A percentile compares a stretch with the other conserved stretches of the same genome.
These are phyloP conservation scores for Sialia sialis DNA, from an alignment of 2,113 vertebrate species.

Conservation along the genomic window DNA sequence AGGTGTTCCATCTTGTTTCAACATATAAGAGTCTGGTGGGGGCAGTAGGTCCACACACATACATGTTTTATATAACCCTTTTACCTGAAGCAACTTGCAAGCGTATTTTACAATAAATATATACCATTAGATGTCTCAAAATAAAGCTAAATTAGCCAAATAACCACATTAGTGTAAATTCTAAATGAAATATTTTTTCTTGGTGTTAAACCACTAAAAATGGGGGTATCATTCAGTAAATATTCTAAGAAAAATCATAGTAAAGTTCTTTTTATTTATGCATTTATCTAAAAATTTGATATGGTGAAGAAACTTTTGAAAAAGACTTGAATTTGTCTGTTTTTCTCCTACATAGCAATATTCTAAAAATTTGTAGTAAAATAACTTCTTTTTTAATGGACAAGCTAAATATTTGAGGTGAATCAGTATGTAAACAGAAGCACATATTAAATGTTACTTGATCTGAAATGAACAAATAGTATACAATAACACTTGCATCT, in stretches of 20 bases:
- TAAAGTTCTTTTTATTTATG: background rate
- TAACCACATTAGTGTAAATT: background rate
- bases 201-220: background rate
- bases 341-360: fast-evolving
- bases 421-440: background rate
- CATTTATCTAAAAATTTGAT: background rate
- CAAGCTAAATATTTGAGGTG: background rate
- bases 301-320: background rate
- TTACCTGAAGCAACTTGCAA: background rate
- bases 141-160: background rate
- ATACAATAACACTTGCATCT: background rate
- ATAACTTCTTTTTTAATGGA: background rate
- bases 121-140: background rate
- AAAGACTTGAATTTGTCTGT: background rate
- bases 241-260: background rate
- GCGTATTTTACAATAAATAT: background rate
- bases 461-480: background rate
- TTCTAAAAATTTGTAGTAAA: background rate
- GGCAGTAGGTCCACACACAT: background rate
- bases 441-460: background rate
- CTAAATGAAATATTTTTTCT: background rate
- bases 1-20: background rate
- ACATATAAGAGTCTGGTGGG: background rate
- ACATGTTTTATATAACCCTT: background rate
- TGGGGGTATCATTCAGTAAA: background rate